These are phyloP conservation scores for Cephalopholis sonnerati DNA, from an alignment of 2,113 vertebrate species.

Conservation along the genomic window DNA sequence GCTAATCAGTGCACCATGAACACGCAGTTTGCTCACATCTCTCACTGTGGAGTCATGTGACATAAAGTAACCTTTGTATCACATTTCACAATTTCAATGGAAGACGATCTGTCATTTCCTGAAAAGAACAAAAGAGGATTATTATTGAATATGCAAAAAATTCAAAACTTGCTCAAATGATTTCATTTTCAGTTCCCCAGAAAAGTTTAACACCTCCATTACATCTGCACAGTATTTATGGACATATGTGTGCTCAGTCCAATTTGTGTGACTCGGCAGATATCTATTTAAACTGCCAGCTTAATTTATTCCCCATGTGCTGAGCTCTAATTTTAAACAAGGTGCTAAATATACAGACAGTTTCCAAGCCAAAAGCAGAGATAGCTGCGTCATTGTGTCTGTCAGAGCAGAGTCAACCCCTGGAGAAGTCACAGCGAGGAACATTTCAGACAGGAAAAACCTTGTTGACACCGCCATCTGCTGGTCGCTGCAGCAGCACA, in stretches of 20 bases:
- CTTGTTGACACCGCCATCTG: constrained; percentile 75
- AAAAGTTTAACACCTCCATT: background rate
- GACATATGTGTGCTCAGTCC: constrained; percentile 37
- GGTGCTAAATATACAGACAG: constrained; percentile 83
- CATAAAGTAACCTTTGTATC: constrained; percentile 35
- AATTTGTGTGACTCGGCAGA: constrained; percentile 70
- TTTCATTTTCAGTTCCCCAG: background rate
- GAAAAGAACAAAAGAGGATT: background rate
- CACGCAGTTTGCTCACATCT: constrained; percentile 11
- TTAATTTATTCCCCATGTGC: constrained; percentile 74
- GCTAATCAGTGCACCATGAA: background rate
- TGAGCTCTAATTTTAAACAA: constrained; percentile 79
- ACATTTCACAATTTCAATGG: constrained; percentile 15
- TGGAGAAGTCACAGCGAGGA: constrained; percentile 27
- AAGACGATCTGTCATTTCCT: background rate
- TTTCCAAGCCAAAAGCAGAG: constrained; percentile 84
- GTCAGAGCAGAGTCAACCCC: constrained; percentile 58
- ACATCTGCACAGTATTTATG: constrained; percentile 21
- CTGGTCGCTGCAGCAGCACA: constrained; percentile 35
- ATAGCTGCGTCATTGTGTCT: constrained; percentile 80
- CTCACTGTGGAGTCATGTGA: constrained; percentile 22
- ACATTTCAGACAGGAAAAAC: constrained; percentile 37
- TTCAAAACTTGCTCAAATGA: background rate
- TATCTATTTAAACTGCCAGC: constrained; percentile 65
- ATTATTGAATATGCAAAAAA: background rate